Evolutionary conservation across 2,113 vertebrate species (phyloP).

Genomic region (Regulus satrapa): DNA sequence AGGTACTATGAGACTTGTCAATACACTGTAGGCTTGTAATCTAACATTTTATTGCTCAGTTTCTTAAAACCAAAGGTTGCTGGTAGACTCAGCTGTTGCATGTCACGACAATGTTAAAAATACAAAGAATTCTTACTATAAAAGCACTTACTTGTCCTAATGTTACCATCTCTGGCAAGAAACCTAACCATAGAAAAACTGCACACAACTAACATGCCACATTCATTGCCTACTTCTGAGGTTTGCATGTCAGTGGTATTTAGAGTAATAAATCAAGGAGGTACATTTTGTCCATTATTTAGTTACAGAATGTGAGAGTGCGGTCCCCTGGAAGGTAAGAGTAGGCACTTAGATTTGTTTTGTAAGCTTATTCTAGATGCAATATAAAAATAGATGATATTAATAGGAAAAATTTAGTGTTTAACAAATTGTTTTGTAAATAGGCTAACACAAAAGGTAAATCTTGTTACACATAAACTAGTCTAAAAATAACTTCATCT

Average conservation of each 20-base stretch:
- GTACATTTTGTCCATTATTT: background rate
- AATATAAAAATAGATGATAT: conserved; percentile 80
- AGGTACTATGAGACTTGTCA: background rate
- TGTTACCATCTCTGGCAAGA: background rate
- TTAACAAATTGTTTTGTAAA: conserved; percentile 65
- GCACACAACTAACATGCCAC: background rate
- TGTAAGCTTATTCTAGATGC: conserved; percentile 62
- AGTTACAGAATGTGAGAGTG: background rate
- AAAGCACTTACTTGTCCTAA: background rate
- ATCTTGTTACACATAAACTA: conserved; percentile 8
- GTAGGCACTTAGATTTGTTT: conserved; percentile 72
- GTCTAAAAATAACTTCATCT: conserved; percentile 56
- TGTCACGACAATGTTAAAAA: conserved; percentile 34
- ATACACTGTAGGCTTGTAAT: background rate
- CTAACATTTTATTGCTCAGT: conserved; percentile 64
- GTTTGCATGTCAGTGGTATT: background rate
- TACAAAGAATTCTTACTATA: background rate
- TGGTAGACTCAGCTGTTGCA: background rate
- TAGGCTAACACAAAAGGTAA: conserved; percentile 43
- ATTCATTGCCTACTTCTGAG: background rate
- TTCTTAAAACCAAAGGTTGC: conserved; percentile 48
- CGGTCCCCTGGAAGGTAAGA: background rate
- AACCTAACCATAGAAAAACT: background rate
- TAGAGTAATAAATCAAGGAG: background rate
- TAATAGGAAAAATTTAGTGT: conserved; percentile 76